Base-by-base conservation (phyloP, 1,140 invertebrate species). In the Drosophila seguyi region DNA sequence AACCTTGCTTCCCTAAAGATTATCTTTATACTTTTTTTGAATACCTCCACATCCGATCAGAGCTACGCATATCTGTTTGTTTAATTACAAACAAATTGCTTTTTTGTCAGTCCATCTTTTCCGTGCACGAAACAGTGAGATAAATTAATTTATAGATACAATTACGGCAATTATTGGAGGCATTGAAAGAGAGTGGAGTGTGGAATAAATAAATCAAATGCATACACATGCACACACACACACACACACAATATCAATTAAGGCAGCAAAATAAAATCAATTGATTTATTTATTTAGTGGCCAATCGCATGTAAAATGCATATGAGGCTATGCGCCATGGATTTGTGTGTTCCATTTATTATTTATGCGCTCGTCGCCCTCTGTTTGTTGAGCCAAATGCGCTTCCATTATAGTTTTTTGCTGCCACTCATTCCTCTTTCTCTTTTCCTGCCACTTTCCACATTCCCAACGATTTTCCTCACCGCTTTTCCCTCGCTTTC, bases 111-210 rank as follows among this genome's bases (percentile, higher is more conserved):
- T 58, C 18, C 45, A 62, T 57, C 29, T 29, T 52, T 38, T 20
- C 11, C 29, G 27, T 3, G 45, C 3, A n/a, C n/a, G 14, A 14
- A 25, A 34, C 53, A 31, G 50, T 59, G 75, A 59, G 66, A 66
- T 79, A 82, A 82, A 87, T 87, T 66, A 80, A 87, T 88, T 82
- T 88, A 74, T 77, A 66, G 47, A 66, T 57, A 74, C 85, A 87
- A 88, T 80, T 87, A 84, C 53, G 67, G 67, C 73, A 88, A 84
- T 87, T 88, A 80, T 77, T 45, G n/a, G 72, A 62, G 36, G 62
- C 29, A 48, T 20, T 31, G 14, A 10, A 34, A 13, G 11, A 39
- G 34, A 45, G 31, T 34, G 31, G 31, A 4, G 31, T 4, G 31
- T 31, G 72, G 36, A 61, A 81, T 76, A 79, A 87, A 87, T 82